Conservation (phyloP, 2,888 invertebrate species). For the Aquatica leii region DNA sequence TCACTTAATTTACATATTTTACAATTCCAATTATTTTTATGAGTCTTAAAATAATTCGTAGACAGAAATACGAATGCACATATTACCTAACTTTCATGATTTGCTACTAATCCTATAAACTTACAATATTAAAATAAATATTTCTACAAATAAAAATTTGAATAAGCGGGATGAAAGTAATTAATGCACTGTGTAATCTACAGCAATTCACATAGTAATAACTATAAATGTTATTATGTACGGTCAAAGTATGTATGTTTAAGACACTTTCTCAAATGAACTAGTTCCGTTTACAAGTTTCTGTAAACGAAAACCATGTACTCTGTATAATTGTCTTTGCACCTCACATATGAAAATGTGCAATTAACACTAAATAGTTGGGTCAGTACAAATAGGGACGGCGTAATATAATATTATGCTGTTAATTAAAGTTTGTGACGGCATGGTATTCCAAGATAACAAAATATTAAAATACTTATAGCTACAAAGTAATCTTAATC, state of each 20-base stretch:
- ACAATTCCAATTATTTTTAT: too few relatives aligned
- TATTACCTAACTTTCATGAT: too few relatives aligned
- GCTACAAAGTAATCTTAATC: constrained; percentile 40
- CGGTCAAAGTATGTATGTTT: neutral
- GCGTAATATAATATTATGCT: neutral
- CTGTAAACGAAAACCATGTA: constrained; percentile 7
- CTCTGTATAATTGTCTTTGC: constrained; percentile 13
- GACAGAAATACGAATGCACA: too few relatives aligned
- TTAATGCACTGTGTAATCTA: too few relatives aligned
- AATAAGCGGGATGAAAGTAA: too few relatives aligned
- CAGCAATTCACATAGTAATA: too few relatives aligned
- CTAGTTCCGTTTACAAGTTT: constrained; percentile 3
- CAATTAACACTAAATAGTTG: constrained; percentile 28
- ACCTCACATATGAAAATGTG: constrained; percentile 20
- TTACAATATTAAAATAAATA: too few relatives aligned
- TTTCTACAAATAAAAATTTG: too few relatives aligned
- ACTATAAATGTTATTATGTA: too few relatives aligned
- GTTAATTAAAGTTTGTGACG: constrained; percentile 23
- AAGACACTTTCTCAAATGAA: constrained; percentile 16
- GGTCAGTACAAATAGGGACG: constrained; percentile 18
- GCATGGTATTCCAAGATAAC: constrained; percentile 27
- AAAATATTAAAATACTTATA: constrained; percentile 32
- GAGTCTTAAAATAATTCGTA: too few relatives aligned
- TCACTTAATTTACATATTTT: too few relatives aligned
- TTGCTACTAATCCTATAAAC: too few relatives aligned